These are phyloP conservation scores for Colossoma macropomum DNA, from an alignment of 2,113 vertebrate genomes.

Conservation along the genomic window DNA sequence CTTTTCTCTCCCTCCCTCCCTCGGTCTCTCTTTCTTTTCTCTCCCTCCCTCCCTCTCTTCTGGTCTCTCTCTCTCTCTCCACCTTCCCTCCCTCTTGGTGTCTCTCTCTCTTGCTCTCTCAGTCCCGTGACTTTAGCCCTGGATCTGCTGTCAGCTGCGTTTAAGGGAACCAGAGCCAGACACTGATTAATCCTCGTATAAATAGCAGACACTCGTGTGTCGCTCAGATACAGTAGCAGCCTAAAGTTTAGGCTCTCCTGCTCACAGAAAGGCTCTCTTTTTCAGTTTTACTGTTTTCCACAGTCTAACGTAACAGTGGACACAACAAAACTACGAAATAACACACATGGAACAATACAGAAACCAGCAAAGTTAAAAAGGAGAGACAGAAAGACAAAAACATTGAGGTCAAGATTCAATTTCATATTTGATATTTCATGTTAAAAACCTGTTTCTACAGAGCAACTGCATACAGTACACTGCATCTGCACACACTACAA, in stretches of 20 bases:
- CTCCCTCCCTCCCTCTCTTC: neutral
- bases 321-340: too few relatives aligned
- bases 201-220: neutral
- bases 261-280: too few relatives aligned
- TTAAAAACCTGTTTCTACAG: too few relatives aligned
- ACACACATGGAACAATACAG: too few relatives aligned
- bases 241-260: neutral
- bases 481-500: too few relatives aligned
- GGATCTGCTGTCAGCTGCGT: conserved; percentile 60
- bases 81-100: neutral
- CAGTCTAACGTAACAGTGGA: too few relatives aligned
- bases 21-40: neutral
- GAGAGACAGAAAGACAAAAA: too few relatives aligned
- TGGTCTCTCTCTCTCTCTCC: neutral
- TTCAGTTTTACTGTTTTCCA: too few relatives aligned
- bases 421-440: too few relatives aligned
- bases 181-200: conserved; percentile 18
- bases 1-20: conserved; percentile 1
- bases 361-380: too few relatives aligned
- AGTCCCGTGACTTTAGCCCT: conserved; percentile 60
- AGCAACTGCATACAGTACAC: too few relatives aligned
- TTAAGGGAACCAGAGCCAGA: conserved; percentile 34
- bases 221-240: neutral
- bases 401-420: too few relatives aligned
- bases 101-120: conserved; percentile 6